These are phyloP conservation scores for Brachionus rubens DNA, from an alignment of 1,140 invertebrate genomes.

Conservation along the genomic window DNA sequence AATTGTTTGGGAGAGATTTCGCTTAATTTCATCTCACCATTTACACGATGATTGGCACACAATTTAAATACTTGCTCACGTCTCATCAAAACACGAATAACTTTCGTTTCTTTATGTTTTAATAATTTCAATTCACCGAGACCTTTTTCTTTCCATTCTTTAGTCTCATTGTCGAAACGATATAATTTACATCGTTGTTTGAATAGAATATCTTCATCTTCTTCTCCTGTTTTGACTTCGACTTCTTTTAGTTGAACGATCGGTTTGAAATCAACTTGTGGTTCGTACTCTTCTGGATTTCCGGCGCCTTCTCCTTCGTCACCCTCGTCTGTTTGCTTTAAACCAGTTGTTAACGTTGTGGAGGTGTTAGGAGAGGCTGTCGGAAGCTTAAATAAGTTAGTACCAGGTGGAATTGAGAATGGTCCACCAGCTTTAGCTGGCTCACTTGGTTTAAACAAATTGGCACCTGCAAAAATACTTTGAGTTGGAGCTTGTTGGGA, in stretches of 20 bases:
- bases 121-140: constrained; percentile 60
- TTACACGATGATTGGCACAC: constrained; percentile 60
- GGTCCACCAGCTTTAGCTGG: background rate
- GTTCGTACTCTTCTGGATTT: constrained; percentile 44
- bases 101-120: constrained; percentile 18
- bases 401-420: background rate
- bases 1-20: constrained; percentile 31
- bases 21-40: constrained; percentile 52
- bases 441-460: background rate
- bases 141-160: constrained; percentile 62
- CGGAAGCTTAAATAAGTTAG: background rate
- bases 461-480: background rate
- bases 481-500: background rate
- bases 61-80: constrained; percentile 62
- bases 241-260: constrained; percentile 42
- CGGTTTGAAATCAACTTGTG: constrained; percentile 37
- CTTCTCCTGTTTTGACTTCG: constrained; percentile 74
- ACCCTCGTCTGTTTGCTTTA: background rate
- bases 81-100: constrained; percentile 57
- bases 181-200: constrained; percentile 56
- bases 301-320: background rate
- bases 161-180: background rate
- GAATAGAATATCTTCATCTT: constrained; percentile 70
- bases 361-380: background rate
- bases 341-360: background rate